Conservation (phyloP, 2,797 vertebrate genomes). For the Gila robusta region DNA sequence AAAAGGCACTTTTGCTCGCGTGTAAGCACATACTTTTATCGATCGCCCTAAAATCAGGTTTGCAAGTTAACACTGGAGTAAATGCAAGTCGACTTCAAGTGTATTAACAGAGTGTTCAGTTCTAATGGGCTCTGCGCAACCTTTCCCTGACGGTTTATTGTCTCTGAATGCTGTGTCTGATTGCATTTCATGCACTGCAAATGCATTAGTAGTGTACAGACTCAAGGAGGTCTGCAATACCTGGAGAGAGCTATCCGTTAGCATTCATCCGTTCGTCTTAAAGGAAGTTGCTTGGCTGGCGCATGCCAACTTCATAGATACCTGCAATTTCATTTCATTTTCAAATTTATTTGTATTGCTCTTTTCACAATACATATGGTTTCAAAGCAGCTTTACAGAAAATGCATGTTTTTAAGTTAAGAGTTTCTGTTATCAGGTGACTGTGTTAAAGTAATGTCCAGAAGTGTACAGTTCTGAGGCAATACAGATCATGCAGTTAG, state of each 20-base stretch:
- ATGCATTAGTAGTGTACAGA: slow-evolving; percentile 66
- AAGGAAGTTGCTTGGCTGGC: background rate
- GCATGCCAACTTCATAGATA: background rate
- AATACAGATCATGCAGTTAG: too few species aligned
- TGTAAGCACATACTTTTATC: slow-evolving; percentile 63
- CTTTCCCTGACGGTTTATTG: slow-evolving; percentile 68
- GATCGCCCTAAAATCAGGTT: slow-evolving; percentile 78
- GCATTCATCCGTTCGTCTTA: background rate
- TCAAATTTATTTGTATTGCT: background rate
- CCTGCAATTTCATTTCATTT: background rate
- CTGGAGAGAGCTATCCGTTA: slow-evolving; percentile 10
- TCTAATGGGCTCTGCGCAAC: slow-evolving; percentile 74
- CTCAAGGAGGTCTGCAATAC: slow-evolving; percentile 11
- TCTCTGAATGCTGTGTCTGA: slow-evolving; percentile 70
- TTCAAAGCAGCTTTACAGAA: background rate
- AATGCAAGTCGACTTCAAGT: slow-evolving; percentile 72
- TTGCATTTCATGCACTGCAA: slow-evolving; percentile 71
- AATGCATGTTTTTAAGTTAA: background rate
- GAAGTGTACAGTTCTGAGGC: too few species aligned
- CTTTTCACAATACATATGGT: background rate
- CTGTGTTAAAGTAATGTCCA: too few species aligned
- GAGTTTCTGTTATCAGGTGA: too few species aligned
- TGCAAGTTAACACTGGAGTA: slow-evolving; percentile 68
- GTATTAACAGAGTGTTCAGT: slow-evolving; percentile 79
- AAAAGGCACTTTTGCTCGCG: slow-evolving; percentile 41